Conservation (phyloP, 2,888 invertebrate genomes). For the Smittia sp. region DNA sequence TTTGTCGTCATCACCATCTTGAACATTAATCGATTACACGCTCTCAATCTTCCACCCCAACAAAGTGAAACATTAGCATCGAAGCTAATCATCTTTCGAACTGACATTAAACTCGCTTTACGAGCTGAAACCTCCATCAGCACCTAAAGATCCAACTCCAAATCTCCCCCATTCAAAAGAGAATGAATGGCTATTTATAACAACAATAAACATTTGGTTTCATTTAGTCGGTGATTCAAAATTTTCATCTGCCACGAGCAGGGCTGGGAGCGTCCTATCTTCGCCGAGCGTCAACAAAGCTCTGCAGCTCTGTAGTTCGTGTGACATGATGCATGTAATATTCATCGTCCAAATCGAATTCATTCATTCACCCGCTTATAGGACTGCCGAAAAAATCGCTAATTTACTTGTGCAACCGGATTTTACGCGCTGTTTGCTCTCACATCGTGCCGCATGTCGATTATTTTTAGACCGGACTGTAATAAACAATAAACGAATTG, state of each 20-base stretch:
- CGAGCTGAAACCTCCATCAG: neutral
- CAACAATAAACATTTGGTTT: neutral
- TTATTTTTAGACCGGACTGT: neutral
- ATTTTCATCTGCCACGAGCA: neutral
- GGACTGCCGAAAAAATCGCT: slow-evolving; percentile 1
- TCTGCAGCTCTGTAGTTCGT: neutral
- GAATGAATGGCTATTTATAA: slow-evolving; percentile 4
- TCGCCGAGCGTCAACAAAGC: neutral
- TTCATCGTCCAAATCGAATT: neutral
- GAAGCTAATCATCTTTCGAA: neutral
- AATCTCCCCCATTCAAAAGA: neutral
- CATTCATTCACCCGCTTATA: neutral
- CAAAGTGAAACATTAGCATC: no score
- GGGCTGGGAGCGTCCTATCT: neutral
- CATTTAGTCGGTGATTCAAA: slow-evolving; percentile 1
- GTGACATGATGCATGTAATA: neutral
- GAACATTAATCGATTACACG: neutral
- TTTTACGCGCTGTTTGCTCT: slow-evolving; percentile 25
- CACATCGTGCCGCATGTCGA: neutral
- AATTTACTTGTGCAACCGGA: slow-evolving; percentile 21
- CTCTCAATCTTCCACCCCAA: neutral
- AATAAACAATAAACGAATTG: slow-evolving; percentile 10
- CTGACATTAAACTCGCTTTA: neutral
- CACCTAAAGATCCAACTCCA: neutral
- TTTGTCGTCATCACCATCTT: neutral